Conservation (phyloP, 2,888 invertebrate genomes). For the Tiphia femorata region DNA sequence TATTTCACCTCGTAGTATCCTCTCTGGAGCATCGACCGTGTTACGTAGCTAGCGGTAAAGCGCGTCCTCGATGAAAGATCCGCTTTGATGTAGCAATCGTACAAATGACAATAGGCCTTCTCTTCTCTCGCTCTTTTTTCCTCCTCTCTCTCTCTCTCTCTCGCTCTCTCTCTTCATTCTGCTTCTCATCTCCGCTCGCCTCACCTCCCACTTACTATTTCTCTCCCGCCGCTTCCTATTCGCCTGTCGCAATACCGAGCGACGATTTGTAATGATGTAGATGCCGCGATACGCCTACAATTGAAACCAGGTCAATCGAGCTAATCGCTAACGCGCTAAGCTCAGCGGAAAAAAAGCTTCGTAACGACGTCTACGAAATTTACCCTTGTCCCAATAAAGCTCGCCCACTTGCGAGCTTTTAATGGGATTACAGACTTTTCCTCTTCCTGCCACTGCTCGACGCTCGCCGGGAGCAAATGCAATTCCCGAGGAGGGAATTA, state of each 20-base stretch:
- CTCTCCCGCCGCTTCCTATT: no score
- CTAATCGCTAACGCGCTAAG: conserved; percentile 4
- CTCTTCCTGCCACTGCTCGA: conserved; percentile 4
- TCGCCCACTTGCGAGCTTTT: conserved; percentile 18
- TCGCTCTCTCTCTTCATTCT: background rate
- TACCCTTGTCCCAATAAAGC: conserved; percentile 25
- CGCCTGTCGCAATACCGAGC: conserved; percentile 3
- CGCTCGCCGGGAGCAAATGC: no score
- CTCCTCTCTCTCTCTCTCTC: background rate
- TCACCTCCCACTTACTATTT: no score
- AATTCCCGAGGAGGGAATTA: no score
- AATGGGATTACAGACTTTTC: conserved; percentile 17
- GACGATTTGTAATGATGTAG: conserved; percentile 14
- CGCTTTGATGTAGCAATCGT: no score
- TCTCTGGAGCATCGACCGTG: no score
- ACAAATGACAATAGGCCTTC: no score
- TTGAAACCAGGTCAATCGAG: conserved; percentile 11
- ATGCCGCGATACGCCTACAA: conserved; percentile 27
- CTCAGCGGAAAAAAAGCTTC: background rate
- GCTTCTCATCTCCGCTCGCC: no score
- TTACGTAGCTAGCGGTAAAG: no score
- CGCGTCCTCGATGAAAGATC: no score
- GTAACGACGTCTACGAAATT: conserved; percentile 8
- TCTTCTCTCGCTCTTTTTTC: conserved; percentile 5
- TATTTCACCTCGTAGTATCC: no score